Percentiles rank a stretch among this genome's conserved stretches.
phyloP scores from a whole-genome alignment of 2,797 vertebrate genomes.

The Phoebastria nigripes region DNA sequence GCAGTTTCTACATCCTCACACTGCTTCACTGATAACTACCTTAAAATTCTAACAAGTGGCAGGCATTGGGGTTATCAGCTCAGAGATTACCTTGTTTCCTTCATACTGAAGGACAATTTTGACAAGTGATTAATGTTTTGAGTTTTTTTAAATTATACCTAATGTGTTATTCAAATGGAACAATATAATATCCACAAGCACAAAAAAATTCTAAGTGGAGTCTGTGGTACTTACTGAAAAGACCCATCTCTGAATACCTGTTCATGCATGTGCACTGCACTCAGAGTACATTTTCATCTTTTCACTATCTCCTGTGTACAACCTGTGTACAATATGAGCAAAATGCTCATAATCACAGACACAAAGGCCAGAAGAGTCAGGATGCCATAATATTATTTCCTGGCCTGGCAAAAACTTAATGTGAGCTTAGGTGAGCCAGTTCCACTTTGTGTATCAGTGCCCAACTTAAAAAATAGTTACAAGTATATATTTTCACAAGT shows the following conservation, averaged over 20 bases:
- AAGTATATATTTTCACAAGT: neutral
- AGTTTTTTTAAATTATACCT: neutral
- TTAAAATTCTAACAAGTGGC: slow-evolving; percentile 35
- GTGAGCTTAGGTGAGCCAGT: neutral
- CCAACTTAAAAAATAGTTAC: neutral
- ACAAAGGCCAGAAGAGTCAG: neutral
- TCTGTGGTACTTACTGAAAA: neutral
- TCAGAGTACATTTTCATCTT: neutral
- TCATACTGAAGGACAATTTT: neutral
- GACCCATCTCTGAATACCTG: neutral
- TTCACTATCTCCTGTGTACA: neutral
- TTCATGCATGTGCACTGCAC: neutral
- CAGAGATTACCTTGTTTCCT: neutral
- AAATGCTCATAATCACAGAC: neutral
- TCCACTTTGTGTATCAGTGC: neutral
- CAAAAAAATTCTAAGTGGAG: neutral
- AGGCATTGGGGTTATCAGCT: neutral
- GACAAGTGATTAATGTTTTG: neutral
- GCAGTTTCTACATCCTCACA: neutral
- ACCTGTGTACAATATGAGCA: neutral
- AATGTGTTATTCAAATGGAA: neutral
- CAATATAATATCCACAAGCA: neutral
- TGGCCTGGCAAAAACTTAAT: neutral
- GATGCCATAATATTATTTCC: neutral
- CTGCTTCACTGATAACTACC: slow-evolving; percentile 6